These are phyloP conservation scores for Microctonus brassicae DNA, from an alignment of 2,888 invertebrate species.

Conservation along the genomic window DNA sequence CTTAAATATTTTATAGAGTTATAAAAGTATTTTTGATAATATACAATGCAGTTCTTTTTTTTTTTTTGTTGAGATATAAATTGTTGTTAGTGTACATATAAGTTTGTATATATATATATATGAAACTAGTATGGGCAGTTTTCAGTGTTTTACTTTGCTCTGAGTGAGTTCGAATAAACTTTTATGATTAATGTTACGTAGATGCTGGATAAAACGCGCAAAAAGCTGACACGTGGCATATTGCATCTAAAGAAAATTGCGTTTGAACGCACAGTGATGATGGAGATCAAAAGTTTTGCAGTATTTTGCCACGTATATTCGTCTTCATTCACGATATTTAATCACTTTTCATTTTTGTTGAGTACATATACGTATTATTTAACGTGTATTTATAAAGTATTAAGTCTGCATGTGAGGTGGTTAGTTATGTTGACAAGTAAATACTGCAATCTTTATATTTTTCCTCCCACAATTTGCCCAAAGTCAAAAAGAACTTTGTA, in stretches of 20 bases:
- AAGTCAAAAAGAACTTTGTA: not conserved
- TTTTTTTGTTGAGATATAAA: not conserved
- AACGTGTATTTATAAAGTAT: not conserved
- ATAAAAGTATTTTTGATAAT: no score
- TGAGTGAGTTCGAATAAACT: conserved; percentile 36
- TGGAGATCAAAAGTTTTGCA: not conserved
- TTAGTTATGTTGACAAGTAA: conserved; percentile 8
- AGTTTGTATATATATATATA: not conserved
- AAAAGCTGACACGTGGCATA: conserved; percentile 30
- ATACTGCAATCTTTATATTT: not conserved
- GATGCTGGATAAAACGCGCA: not conserved
- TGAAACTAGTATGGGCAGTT: not conserved
- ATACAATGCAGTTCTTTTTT: not conserved
- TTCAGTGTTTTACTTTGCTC: not conserved
- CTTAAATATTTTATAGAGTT: no score
- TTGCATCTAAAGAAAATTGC: conserved; percentile 22
- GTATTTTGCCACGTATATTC: not conserved
- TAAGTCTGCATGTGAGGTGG: not conserved
- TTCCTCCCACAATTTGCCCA: not conserved
- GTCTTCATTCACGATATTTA: not conserved
- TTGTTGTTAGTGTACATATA: not conserved
- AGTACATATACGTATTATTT: not conserved
- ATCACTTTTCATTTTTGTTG: not conserved
- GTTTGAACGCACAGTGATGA: not conserved
- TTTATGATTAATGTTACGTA: conserved; percentile 47